Base-by-base conservation (phyloP, 2,888 invertebrate genomes). In the Oscheius sp. region DNA sequence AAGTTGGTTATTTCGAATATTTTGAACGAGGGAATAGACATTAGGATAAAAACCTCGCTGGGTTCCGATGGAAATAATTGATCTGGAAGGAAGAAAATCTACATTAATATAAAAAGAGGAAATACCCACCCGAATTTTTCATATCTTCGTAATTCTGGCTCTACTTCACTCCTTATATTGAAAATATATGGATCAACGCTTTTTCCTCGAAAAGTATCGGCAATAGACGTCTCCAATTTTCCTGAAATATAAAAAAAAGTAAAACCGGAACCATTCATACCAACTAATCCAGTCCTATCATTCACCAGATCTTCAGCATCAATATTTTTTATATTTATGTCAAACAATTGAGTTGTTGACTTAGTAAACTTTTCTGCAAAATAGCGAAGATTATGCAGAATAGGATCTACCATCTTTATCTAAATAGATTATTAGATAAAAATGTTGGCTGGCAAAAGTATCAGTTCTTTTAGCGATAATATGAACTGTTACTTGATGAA, bases 161-260 rank as follows among this genome's bases (percentile, higher is more conserved):
- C 74, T 49, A 73, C 63, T 38, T 75, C 76, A 1, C 80, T 72
- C 2, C 70, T 51, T 33, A 84, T 72, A 38, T 75, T 75, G 51
- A 72, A 80, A 41, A 85, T 82, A 66, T 83, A 84, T 1, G 85
- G 82, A 59, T 83, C 81, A 36, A 85, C 81, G 49, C 70, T 69
- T 67, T 72, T 74, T 17, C 85, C 85, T 20, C 77, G 72, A 67
- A 83, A 85, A 0, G 78, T 79, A 49, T 77, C 73, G 12, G 74
- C 73, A 22, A 81, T 72, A 26, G 82, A 71, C 54, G 57, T 70
- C 71, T 82, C 82, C 8, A 82, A 66, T 41, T 70, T 68, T 30
- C 45, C 76, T 77, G 50, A 64, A 54, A 2, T 45, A 1, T 28
- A 28, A n/a, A 28, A 59, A 22, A 8, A 8, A 17, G 32, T 9